Conservation (phyloP, 2,888 invertebrate genomes). For the Volucella bombylans region DNA sequence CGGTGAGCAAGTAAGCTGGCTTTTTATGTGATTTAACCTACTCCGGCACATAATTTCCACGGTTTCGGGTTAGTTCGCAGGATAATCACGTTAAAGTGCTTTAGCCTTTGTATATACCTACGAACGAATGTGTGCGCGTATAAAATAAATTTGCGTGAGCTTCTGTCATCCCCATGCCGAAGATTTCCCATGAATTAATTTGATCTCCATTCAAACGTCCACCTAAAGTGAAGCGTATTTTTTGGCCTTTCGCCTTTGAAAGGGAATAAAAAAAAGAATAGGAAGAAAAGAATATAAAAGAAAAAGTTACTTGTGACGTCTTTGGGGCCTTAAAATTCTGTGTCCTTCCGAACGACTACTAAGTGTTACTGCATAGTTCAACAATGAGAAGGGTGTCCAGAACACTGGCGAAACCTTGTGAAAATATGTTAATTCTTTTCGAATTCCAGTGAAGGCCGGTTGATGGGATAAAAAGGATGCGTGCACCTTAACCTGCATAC, state of each 20-base stretch:
- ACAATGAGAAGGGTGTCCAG: slow-evolving; percentile 20
- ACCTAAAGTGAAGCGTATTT: slow-evolving; percentile 40
- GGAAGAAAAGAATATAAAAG: not conserved
- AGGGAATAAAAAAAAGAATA: not conserved
- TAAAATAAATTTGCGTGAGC: slow-evolving; percentile 61
- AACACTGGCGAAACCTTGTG: slow-evolving; percentile 36
- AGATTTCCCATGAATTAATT: slow-evolving; percentile 66
- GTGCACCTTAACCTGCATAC: slow-evolving; percentile 58
- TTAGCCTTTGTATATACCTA: not conserved
- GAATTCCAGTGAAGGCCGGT: slow-evolving; percentile 52
- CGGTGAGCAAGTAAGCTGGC: slow-evolving; percentile 58
- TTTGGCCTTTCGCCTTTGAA: slow-evolving; percentile 12
- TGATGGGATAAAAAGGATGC: slow-evolving; percentile 42
- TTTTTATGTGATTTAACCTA: slow-evolving; percentile 66
- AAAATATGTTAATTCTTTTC: slow-evolving; percentile 60
- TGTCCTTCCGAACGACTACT: slow-evolving; percentile 30
- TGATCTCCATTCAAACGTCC: slow-evolving; percentile 41
- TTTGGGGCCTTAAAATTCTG: slow-evolving; percentile 17
- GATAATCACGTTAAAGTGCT: slow-evolving; percentile 45
- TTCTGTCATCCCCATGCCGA: slow-evolving; percentile 40
- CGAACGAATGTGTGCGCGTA: slow-evolving; percentile 42
- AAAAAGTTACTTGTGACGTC: slow-evolving; percentile 17
- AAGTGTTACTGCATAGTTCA: slow-evolving; percentile 41
- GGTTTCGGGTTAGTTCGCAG: slow-evolving; percentile 59
- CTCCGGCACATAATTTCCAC: slow-evolving; percentile 52